phyloP scores from a whole-genome alignment of 2,888 invertebrate species.

The Branchipolynoe longqiensis region DNA sequence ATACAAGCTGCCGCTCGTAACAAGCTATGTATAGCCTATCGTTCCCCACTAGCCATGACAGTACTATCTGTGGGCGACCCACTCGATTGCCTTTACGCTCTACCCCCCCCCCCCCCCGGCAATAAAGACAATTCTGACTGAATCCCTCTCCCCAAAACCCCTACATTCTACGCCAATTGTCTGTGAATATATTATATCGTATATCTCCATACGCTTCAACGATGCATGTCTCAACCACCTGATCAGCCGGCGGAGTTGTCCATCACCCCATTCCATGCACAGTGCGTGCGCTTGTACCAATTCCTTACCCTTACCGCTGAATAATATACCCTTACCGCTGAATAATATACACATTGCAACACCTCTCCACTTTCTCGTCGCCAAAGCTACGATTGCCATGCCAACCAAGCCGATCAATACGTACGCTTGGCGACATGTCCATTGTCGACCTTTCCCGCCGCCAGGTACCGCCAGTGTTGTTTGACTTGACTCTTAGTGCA shows the following conservation, averaged over 20 bases:
- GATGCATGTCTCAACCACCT: background rate
- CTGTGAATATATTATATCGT: too few relatives aligned
- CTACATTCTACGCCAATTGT: background rate
- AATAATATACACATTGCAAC: background rate
- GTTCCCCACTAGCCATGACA: background rate
- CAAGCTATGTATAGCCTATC: slow-evolving; percentile 45
- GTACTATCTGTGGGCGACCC: slow-evolving; percentile 45
- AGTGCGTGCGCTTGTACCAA: slow-evolving; percentile 6
- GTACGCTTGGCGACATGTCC: slow-evolving; percentile 9
- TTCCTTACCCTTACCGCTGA: background rate
- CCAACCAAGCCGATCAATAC: background rate
- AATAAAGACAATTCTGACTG: background rate
- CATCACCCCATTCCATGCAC: background rate
- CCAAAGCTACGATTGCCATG: background rate
- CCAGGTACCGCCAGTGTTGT: slow-evolving; percentile 13
- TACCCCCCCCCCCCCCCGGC: background rate
- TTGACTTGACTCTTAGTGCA: background rate
- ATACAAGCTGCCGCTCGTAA: background rate
- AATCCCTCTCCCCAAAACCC: too few relatives aligned
- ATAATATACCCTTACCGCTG: background rate
- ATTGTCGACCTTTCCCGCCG: background rate
- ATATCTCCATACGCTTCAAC: too few relatives aligned
- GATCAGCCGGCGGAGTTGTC: too few relatives aligned
- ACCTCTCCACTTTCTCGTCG: background rate
- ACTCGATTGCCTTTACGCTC: background rate